These are phyloP conservation scores for Pterocles orientalis DNA, from an alignment of 2,113 vertebrate genomes.

Conservation along the genomic window DNA sequence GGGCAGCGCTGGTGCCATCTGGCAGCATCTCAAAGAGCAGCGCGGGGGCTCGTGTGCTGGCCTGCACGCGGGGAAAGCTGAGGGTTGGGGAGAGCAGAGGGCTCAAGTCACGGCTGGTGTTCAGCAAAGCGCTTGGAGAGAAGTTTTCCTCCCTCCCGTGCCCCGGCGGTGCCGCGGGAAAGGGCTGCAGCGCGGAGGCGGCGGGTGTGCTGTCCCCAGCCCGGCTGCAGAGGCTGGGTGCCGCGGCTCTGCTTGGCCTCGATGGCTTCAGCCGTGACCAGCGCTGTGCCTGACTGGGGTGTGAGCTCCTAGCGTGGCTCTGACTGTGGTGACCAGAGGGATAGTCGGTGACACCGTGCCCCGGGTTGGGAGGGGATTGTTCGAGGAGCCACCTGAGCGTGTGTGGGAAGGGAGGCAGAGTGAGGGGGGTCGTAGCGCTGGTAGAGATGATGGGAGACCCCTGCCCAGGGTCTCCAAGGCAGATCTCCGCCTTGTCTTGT, in stretches of 20 bases:
- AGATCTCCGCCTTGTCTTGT: not conserved
- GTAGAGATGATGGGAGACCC: rapidly evolving
- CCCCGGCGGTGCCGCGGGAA: rapidly evolving
- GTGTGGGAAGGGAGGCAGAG: not conserved
- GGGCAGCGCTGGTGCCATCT: not conserved
- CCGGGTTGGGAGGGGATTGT: rapidly evolving
- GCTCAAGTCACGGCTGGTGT: not conserved
- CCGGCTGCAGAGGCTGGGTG: too few relatives aligned
- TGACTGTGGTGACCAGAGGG: not conserved
- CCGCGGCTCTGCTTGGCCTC: not conserved
- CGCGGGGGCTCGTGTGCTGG: rapidly evolving
- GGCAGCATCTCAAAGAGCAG: not conserved
- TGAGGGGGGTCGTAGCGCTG: rapidly evolving
- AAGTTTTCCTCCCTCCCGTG: rapidly evolving
- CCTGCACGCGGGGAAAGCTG: rapidly evolving
- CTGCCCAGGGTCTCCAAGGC: too few relatives aligned
- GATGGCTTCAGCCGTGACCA: not conserved
- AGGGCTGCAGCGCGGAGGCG: not conserved
- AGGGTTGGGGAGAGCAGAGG: rapidly evolving
- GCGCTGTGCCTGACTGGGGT: not conserved
- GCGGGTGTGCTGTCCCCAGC: not conserved
- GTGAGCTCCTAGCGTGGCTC: not conserved
- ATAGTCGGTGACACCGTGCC: not conserved
- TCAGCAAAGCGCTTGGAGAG: not conserved
- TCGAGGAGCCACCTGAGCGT: rapidly evolving